Percentiles rank a stretch among this genome's conserved stretches.
Conservation (phyloP, 2,113 vertebrate genomes). For the Nasalis larvatus region DNA sequence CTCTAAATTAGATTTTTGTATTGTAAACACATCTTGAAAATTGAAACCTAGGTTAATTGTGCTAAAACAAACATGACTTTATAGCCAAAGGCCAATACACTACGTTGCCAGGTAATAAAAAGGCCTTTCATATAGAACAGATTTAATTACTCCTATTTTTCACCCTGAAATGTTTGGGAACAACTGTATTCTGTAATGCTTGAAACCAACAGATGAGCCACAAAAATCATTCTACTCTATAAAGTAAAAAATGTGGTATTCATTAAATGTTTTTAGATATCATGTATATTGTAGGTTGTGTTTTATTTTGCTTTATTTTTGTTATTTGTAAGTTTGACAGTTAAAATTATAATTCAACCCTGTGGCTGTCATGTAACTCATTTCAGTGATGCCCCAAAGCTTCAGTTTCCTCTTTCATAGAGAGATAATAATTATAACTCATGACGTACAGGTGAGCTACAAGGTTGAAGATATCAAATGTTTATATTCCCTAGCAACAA, state of each 20-base stretch:
- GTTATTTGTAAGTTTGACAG: neutral
- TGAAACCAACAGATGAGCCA: neutral
- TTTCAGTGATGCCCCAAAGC: neutral
- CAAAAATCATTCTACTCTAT: neutral
- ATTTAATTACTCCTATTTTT: constrained; percentile 59
- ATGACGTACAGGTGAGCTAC: neutral
- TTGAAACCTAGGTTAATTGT: constrained; percentile 78
- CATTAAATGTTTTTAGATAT: neutral
- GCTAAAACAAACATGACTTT: constrained; percentile 78
- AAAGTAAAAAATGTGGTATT: neutral
- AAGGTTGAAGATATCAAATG: neutral
- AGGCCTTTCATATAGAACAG: constrained; percentile 9
- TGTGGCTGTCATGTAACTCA: neutral
- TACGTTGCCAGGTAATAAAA: constrained; percentile 17
- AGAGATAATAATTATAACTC: neutral
- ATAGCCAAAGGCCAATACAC: constrained; percentile 57
- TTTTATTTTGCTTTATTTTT: constrained; percentile 17
- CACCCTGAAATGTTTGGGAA: constrained; percentile 47
- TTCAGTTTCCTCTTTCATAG: neutral
- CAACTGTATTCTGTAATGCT: constrained; percentile 13
- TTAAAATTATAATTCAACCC: neutral
- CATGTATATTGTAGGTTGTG: neutral
- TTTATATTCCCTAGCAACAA: neutral
- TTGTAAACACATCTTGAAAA: constrained; percentile 78
- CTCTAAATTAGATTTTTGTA: constrained; percentile 80